phyloP scores from a whole-genome alignment of 2,797 vertebrate genomes.

The Nyctalus aviator region DNA sequence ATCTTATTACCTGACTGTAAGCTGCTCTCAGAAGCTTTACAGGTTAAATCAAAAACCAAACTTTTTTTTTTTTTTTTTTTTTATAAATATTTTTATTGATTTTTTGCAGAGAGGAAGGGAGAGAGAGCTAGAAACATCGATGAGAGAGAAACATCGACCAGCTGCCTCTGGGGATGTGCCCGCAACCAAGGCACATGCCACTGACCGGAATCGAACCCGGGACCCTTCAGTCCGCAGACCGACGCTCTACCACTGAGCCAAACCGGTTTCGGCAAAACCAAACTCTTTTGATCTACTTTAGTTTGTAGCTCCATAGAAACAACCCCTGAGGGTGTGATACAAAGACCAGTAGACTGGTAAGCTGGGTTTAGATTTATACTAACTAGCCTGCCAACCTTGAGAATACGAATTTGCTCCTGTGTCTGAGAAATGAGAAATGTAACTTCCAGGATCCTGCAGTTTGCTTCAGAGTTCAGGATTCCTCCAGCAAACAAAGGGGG shows the following conservation, averaged over 20 bases:
- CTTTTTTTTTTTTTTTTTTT: too few relatives aligned
- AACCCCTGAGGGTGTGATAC: not conserved
- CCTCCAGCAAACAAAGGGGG: not conserved
- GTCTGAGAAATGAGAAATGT: conserved; percentile 32
- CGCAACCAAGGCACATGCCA: too few relatives aligned
- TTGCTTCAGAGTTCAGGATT: conserved; percentile 43
- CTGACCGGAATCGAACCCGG: too few relatives aligned
- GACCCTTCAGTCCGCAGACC: too few relatives aligned
- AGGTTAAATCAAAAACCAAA: conserved; percentile 23
- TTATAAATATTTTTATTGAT: too few relatives aligned
- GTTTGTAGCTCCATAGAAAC: not conserved
- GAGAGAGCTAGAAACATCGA: too few relatives aligned
- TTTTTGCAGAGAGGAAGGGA: too few relatives aligned
- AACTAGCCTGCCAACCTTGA: not conserved
- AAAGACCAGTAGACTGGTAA: not conserved
- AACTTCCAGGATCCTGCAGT: not conserved
- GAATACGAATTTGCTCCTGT: not conserved
- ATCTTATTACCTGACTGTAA: not conserved
- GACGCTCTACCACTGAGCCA: too few relatives aligned
- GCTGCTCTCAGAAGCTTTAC: conserved; percentile 1
- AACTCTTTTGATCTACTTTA: not conserved
- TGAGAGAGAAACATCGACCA: too few relatives aligned
- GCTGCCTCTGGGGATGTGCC: too few relatives aligned
- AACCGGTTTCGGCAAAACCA: too few relatives aligned
- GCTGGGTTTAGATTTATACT: conserved; percentile 29